These are phyloP conservation scores for Microcebus ravelobensis DNA, from an alignment of 2,113 vertebrate species.

Conservation along the genomic window DNA sequence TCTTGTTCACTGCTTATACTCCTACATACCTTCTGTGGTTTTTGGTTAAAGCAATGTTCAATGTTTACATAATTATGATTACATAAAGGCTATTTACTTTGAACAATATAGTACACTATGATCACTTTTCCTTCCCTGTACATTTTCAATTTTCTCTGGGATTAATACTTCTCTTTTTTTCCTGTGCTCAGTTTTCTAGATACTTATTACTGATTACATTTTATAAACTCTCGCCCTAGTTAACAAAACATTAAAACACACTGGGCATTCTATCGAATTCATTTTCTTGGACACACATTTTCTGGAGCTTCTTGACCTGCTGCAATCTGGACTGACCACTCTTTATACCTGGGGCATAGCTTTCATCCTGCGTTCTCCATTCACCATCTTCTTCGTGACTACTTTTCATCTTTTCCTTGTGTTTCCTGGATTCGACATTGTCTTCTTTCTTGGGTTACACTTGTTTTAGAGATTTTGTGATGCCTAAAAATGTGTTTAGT, in stretches of 20 bases:
- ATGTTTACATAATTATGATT: neutral
- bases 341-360: neutral
- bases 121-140: neutral
- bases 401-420: neutral
- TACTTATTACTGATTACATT: neutral
- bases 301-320: neutral
- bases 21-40: too few relatives aligned
- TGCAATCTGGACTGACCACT: neutral
- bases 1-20: too few relatives aligned
- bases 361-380: neutral
- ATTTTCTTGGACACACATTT: conserved; percentile 27
- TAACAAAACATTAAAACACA: neutral
- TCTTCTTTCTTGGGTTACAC: neutral
- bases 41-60: conserved; percentile 29
- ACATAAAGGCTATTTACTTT: neutral
- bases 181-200: neutral
- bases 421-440: neutral
- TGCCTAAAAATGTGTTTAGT: neutral
- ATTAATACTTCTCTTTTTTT: neutral
- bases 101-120: neutral
- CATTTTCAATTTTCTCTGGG: conserved; percentile 8
- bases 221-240: neutral
- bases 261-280: neutral
- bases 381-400: neutral
- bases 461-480: conserved; percentile 37